phyloP scores from a whole-genome alignment of 2,888 invertebrate species.

The Aromia moschata region DNA sequence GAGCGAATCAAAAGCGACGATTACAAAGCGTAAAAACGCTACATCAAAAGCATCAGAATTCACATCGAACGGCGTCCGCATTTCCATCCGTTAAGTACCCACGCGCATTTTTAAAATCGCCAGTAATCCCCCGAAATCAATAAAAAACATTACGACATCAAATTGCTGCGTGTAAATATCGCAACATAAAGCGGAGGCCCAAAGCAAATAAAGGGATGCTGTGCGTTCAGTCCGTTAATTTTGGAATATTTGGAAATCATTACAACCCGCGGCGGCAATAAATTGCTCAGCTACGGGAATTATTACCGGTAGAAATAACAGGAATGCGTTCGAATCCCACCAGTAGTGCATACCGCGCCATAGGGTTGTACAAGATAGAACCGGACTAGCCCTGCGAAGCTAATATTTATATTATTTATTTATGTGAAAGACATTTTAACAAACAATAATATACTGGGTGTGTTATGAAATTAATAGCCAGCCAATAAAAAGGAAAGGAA shows the following conservation, averaged over 20 bases:
- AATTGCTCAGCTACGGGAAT: constrained; percentile 38
- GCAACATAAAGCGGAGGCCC: constrained; percentile 9
- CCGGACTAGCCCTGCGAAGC: too few relatives aligned
- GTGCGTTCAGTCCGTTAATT: constrained; percentile 39
- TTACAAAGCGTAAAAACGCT: too few relatives aligned
- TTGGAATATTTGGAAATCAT: constrained; percentile 41
- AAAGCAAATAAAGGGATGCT: constrained; percentile 37
- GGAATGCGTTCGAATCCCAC: constrained; percentile 38
- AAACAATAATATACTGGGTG: too few relatives aligned
- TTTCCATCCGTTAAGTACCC: too few relatives aligned
- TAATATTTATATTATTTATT: too few relatives aligned
- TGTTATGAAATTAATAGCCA: too few relatives aligned
- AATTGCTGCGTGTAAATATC: constrained; percentile 4
- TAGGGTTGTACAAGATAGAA: too few relatives aligned
- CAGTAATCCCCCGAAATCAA: constrained; percentile 1
- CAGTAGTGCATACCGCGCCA: constrained; percentile 27
- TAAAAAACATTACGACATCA: constrained; percentile 9
- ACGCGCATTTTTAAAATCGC: not conserved
- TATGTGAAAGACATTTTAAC: too few relatives aligned
- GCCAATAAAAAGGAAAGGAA: too few relatives aligned
- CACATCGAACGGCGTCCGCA: too few relatives aligned
- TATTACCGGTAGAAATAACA: constrained; percentile 40
- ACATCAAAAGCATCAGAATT: too few relatives aligned
- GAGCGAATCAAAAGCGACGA: too few relatives aligned
- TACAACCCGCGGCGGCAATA: constrained; percentile 35